Conservation (phyloP, 2,113 vertebrate species). For the Grammomys surdaster region DNA sequence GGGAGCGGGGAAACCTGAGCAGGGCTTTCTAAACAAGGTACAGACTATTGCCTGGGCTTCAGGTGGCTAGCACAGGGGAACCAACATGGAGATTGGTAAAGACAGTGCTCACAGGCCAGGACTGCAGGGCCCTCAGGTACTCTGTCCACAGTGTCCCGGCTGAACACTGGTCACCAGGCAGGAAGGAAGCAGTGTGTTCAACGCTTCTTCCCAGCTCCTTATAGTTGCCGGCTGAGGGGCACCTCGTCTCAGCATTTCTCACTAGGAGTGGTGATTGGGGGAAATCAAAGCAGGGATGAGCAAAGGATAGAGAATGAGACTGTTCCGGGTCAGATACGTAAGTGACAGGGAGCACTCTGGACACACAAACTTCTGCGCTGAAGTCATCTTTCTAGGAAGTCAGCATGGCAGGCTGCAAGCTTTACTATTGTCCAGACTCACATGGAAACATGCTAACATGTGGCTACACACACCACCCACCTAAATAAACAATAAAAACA, state of each 20-base stretch:
- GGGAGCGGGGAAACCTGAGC: not conserved
- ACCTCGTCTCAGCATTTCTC: not conserved
- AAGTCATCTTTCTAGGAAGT: not conserved
- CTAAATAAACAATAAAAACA: conserved; percentile 7
- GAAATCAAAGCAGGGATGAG: not conserved
- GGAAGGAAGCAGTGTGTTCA: not conserved
- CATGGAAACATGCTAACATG: not conserved
- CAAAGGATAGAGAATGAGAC: not conserved
- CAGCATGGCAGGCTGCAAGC: not conserved
- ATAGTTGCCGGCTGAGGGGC: not conserved
- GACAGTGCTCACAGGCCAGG: not conserved
- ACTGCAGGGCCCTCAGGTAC: not conserved
- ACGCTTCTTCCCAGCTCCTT: not conserved
- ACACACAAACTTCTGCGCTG: not conserved
- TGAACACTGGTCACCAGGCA: not conserved
- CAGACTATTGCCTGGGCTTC: not conserved
- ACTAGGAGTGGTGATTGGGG: not conserved
- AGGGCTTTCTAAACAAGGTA: not conserved
- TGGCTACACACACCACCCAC: not conserved
- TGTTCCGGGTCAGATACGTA: not conserved
- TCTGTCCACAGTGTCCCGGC: not conserved
- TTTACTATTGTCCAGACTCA: not conserved
- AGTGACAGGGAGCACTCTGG: not conserved
- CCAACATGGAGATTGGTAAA: not conserved
- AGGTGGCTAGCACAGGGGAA: not conserved